Evolutionary conservation across 2,113 vertebrate species (phyloP).

Genomic region (Psammodynastes pulverulentus): DNA sequence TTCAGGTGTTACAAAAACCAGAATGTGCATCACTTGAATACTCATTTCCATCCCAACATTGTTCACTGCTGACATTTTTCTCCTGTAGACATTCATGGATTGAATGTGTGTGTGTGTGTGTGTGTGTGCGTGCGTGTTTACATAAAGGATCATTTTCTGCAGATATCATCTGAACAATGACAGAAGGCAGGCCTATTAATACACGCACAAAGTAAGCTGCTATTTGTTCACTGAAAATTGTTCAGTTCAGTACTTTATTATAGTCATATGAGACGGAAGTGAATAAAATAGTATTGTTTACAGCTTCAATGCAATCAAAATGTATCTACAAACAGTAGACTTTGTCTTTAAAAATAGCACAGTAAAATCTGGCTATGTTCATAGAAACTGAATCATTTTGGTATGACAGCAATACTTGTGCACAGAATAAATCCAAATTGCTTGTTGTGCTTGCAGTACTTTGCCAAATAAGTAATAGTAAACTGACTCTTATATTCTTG

Average conservation of each 20-base stretch:
- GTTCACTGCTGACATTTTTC: not conserved
- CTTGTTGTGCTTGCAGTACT: not conserved
- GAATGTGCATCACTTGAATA: not conserved
- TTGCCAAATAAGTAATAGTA: not conserved
- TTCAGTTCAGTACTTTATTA: not conserved
- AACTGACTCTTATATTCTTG: not conserved
- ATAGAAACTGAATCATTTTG: not conserved
- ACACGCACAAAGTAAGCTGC: not conserved
- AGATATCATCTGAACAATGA: not conserved
- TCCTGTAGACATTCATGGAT: not conserved
- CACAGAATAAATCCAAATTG: not conserved
- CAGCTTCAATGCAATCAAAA: not conserved
- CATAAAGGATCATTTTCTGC: not conserved
- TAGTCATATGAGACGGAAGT: not conserved
- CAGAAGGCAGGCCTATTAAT: not conserved
- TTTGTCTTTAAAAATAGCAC: not conserved
- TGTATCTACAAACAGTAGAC: not conserved
- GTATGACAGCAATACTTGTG: not conserved
- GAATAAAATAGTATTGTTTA: not conserved
- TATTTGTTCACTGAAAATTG: not conserved
- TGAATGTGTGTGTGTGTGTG: too few species aligned
- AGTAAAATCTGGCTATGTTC: not conserved
- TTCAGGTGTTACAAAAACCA: not conserved
- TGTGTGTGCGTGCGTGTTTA: too few species aligned
- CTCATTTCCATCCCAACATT: not conserved